Conservation (phyloP, 2,888 invertebrate species). For the Chrysomela aeneicollis region DNA sequence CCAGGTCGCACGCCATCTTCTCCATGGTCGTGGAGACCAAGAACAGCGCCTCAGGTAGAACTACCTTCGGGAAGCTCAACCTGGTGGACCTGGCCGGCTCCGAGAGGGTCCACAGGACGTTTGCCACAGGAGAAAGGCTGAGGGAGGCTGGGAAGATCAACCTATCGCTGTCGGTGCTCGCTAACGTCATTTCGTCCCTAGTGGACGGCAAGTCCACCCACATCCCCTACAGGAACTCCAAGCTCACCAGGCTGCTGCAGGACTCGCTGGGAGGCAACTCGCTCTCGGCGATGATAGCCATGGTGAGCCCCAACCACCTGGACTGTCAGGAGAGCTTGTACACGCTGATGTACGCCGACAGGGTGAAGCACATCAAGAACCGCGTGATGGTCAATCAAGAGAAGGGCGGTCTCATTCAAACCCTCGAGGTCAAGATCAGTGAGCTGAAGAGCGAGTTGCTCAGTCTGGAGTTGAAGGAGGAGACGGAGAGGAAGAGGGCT, state of each 20-base stretch:
- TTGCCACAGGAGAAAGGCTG: constrained; percentile 86
- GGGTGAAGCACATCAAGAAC: constrained; percentile 96
- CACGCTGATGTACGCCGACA: constrained; percentile 92
- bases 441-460: constrained; percentile 73
- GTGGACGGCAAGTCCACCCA: constrained; percentile 95
- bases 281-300: constrained; percentile 93
- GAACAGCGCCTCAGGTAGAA: constrained; percentile 77
- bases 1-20: constrained; percentile 95
- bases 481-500: constrained; percentile 71
- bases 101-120: constrained; percentile 95
- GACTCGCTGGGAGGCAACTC: constrained; percentile 96
- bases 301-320: constrained; percentile 88
- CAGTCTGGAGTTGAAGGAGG: constrained; percentile 63
- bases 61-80: constrained; percentile 92
- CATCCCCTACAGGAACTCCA: constrained; percentile 96
- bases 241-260: constrained; percentile 91
- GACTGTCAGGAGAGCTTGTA: constrained; percentile 96
- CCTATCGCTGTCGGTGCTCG: constrained; percentile 91
- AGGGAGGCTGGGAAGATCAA: constrained; percentile 97
- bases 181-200: constrained; percentile 95
- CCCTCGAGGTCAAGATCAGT: constrained; percentile 84
- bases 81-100: constrained; percentile 96
- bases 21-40: constrained; percentile 96
- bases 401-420: constrained; percentile 83
- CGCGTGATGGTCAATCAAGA: constrained; percentile 93